These are phyloP conservation scores for Cavia aperea DNA, from an alignment of 2,113 vertebrate species.

Conservation along the genomic window DNA sequence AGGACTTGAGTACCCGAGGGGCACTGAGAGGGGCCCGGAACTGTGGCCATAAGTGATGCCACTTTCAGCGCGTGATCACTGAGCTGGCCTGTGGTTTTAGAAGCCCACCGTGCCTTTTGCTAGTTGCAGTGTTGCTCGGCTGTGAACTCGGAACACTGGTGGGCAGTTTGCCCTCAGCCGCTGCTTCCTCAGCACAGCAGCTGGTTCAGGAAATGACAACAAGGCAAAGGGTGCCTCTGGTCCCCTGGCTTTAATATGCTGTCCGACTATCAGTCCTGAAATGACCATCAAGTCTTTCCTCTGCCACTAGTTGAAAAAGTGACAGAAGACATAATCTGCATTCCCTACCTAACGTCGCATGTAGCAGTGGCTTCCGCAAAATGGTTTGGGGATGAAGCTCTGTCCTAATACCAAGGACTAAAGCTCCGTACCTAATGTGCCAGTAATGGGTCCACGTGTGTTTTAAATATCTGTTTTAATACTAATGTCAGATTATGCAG, in stretches of 20 bases:
- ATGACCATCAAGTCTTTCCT: conserved; percentile 72
- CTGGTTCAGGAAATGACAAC: background rate
- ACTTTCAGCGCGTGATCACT: background rate
- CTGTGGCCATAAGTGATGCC: background rate
- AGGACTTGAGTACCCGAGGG: background rate
- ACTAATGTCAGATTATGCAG: conserved; percentile 86
- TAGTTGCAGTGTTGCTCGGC: background rate
- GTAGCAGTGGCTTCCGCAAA: conserved; percentile 67
- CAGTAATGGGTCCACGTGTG: conserved; percentile 76
- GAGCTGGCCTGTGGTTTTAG: background rate
- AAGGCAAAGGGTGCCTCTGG: background rate
- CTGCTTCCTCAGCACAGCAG: background rate
- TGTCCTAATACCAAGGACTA: conserved; percentile 70
- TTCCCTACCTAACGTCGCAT: conserved; percentile 67
- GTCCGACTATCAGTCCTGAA: conserved; percentile 71
- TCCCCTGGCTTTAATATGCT: conserved; percentile 61
- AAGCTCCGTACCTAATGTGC: conserved; percentile 66
- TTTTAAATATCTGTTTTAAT: conserved; percentile 82
- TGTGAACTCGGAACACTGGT: background rate
- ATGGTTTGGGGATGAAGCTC: conserved; percentile 74
- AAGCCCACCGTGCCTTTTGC: background rate
- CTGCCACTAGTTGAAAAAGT: conserved; percentile 72
- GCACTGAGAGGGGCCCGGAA: background rate
- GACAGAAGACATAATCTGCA: conserved; percentile 72
- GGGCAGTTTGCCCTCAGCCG: accelerated